A percentile compares a stretch with the other conserved stretches of the same genome.
phyloP scores from a whole-genome alignment of 1,140 invertebrate species.

The Druon quercuslanigerum region DNA sequence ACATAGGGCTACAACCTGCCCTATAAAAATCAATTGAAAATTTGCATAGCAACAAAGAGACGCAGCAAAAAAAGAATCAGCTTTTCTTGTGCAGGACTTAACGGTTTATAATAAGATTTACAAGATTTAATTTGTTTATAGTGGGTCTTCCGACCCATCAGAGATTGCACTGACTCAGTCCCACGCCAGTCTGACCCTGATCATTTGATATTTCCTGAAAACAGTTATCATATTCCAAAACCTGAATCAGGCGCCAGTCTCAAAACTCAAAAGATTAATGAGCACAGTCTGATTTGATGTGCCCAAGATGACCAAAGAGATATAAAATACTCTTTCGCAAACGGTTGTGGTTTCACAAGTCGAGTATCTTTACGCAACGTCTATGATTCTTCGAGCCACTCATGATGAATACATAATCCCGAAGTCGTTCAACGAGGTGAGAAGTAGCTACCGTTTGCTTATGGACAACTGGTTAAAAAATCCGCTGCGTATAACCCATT shows the following conservation, averaged over 20 bases:
- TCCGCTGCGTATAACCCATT: constrained; percentile 22
- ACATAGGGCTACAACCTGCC: no score
- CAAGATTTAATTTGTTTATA: no score
- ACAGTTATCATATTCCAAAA: constrained; percentile 2
- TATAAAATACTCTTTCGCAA: not conserved
- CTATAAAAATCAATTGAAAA: no score
- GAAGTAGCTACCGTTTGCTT: constrained; percentile 54
- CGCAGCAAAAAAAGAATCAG: no score
- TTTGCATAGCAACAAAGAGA: no score
- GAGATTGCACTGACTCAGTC: not conserved
- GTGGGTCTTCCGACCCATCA: no score
- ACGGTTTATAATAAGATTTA: no score
- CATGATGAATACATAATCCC: constrained; percentile 51
- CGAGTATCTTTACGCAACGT: constrained; percentile 47
- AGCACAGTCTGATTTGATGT: constrained; percentile 4
- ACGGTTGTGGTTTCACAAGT: not conserved
- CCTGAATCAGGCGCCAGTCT: constrained; percentile 5
- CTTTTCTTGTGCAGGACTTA: no score
- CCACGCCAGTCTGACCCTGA: not conserved
- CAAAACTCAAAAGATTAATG: constrained; percentile 14
- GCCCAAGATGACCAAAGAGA: not conserved
- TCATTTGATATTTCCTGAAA: not conserved
- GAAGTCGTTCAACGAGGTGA: constrained; percentile 52
- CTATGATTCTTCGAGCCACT: constrained; percentile 51
- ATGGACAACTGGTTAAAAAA: constrained; percentile 26